Evolutionary conservation across 2,113 vertebrate genomes (phyloP), one percentile per base, ranked within the genome.

Genomic region (Nothoprocta pentlandii): DNA sequence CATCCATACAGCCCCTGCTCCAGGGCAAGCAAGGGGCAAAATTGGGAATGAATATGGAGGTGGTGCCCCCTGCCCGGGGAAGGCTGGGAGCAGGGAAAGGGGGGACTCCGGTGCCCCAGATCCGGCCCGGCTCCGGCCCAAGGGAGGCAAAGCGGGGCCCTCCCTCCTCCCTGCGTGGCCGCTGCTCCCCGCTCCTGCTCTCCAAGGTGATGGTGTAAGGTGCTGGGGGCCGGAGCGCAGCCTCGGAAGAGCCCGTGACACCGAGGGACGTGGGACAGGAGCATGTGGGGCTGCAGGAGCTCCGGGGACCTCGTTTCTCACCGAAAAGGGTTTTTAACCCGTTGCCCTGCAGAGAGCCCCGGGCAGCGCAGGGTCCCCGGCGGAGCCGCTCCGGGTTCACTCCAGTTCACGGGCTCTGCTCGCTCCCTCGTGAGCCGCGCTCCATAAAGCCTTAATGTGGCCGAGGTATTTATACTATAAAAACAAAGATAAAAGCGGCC

Each of bases 131-230:
- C 56, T 41, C 30, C 22, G 14, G 19, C 46, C 71, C 58, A 5
- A 6, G 12, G 32, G 15, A 32, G 10, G n/a, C 71, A 42, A 44
- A 34, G 14, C 39, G 12, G 32, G 32, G 19, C 34, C 32, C 16
- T 63, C 17, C 56, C 42, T 25, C 0, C 0, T 23, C 20, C 32
- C 23, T 11, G 7, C 21, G 47, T 3, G 22, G 54, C 28, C 0
- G 23, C 58, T 75, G 69, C 25, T 13, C 3, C 22, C 12, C 22
- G 2, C 2, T 34, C 20, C 42, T 10, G 21, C 49, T 22, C 49
- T 23, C 21, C 49, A 22, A 22, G 49, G 49, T 23, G 10, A 11
- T 11, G 21, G 21, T 23, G 21, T 20, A 49, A 44, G 42, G 42
- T 39, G 36, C 36, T 8, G 36, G 36, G 36, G 36, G 36, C 36